These are phyloP conservation scores for Amphilophus citrinellus DNA, from an alignment of 2,113 vertebrate species.

Conservation along the genomic window DNA sequence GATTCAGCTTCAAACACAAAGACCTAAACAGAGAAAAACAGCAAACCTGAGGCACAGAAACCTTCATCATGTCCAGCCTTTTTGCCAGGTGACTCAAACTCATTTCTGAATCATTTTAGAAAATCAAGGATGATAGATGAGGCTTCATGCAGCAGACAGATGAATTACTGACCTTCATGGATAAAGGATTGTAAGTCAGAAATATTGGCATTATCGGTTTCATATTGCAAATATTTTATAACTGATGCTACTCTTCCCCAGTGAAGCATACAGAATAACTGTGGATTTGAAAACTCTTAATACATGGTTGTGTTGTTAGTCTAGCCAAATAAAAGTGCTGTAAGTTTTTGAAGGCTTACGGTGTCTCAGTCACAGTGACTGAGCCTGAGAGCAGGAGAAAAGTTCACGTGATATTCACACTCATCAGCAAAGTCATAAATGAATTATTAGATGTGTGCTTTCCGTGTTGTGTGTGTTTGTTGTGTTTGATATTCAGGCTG, in stretches of 20 bases:
- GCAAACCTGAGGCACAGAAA: neutral
- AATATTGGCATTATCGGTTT: neutral
- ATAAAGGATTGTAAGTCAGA: neutral
- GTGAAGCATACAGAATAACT: neutral
- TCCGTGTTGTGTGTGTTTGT: neutral
- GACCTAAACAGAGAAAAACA: neutral
- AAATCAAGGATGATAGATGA: neutral
- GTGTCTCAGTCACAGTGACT: neutral
- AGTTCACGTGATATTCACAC: conserved; percentile 16
- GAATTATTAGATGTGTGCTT: neutral
- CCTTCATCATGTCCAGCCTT: neutral
- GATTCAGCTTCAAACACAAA: rapidly evolving
- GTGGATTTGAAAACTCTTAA: neutral
- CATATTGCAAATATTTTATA: neutral
- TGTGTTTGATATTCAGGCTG: neutral
- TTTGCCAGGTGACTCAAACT: neutral
- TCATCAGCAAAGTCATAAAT: neutral
- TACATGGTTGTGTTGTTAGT: neutral
- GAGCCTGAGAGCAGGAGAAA: neutral
- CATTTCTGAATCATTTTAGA: neutral
- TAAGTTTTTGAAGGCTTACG: no score
- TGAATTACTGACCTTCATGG: neutral
- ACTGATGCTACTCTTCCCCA: neutral
- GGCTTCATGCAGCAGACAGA: neutral
- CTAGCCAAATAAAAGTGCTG: neutral